These are phyloP conservation scores for Palythoa grandiflora DNA, from an alignment of 92 coral and sea anemone genomes.

Conservation along the genomic window DNA sequence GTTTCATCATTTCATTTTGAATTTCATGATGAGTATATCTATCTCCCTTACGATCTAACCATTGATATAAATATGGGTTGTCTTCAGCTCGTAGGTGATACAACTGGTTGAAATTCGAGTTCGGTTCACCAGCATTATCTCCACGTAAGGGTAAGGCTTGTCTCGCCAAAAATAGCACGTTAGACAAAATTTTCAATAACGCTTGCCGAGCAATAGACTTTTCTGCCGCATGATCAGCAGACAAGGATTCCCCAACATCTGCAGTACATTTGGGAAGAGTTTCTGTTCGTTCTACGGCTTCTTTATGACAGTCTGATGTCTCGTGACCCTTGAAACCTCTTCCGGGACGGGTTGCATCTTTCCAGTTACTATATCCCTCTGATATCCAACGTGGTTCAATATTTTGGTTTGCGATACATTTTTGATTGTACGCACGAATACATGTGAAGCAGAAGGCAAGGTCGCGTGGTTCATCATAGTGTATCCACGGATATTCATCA, in stretches of 20 bases:
- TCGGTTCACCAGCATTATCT: slow-evolving; percentile 38
- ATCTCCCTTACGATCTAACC: slow-evolving; percentile 49
- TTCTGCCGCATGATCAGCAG: slow-evolving; percentile 44
- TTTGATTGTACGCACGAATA: neutral
- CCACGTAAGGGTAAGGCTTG: slow-evolving; percentile 63
- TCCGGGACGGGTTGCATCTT: neutral
- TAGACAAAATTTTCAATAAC: slow-evolving; percentile 58
- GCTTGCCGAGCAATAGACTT: slow-evolving; percentile 53
- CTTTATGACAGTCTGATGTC: neutral
- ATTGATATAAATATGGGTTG: slow-evolving; percentile 49
- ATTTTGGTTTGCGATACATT: neutral
- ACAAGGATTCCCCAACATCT: slow-evolving; percentile 58
- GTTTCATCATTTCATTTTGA: slow-evolving; percentile 61
- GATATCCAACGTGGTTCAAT: neutral
- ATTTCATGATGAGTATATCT: slow-evolving; percentile 59
- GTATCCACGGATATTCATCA: neutral
- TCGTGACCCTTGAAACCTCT: neutral
- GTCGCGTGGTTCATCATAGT: neutral
- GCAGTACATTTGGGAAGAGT: slow-evolving; percentile 7
- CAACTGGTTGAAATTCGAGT: slow-evolving; percentile 63
- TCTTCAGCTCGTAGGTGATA: slow-evolving; percentile 45
- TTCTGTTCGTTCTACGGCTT: neutral
- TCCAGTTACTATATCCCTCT: neutral
- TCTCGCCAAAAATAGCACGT: slow-evolving; percentile 54
- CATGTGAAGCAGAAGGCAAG: neutral